Evolutionary conservation across 2,888 invertebrate genomes (phyloP).

Genomic region (Watsonalla binaria): DNA sequence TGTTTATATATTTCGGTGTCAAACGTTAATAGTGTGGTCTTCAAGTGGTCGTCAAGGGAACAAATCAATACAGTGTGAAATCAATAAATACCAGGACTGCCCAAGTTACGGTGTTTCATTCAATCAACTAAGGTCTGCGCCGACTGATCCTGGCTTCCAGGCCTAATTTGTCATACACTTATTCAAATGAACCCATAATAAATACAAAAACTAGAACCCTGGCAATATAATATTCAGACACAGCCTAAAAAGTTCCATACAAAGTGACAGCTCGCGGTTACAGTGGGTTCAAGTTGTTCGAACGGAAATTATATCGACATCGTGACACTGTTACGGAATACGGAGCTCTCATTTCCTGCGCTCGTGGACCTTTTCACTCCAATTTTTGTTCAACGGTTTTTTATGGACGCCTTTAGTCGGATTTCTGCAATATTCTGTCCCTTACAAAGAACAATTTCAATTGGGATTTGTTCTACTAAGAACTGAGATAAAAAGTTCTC

Average conservation of each 20-base stretch:
- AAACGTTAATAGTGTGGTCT: no score
- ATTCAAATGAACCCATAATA: no score
- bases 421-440: neutral
- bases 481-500: neutral
- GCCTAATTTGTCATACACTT: no score
- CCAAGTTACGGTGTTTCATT: no score
- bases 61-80: no score
- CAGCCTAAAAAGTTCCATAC: neutral
- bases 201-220: no score
- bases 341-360: neutral
- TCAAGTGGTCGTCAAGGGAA: no score
- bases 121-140: no score
- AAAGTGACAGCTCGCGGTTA: no score
- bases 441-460: neutral
- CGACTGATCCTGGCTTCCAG: no score
- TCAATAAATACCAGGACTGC: no score
- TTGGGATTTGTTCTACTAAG: neutral
- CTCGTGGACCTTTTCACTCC: neutral
- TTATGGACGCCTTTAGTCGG: neutral
- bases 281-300: neutral
- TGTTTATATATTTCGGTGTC: no score
- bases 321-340: neutral
- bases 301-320: conserved; percentile 1
- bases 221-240: neutral
- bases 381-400: neutral